Conservation (phyloP, 2,888 invertebrate genomes). For the Hydrotaea cyrtoneurina region DNA sequence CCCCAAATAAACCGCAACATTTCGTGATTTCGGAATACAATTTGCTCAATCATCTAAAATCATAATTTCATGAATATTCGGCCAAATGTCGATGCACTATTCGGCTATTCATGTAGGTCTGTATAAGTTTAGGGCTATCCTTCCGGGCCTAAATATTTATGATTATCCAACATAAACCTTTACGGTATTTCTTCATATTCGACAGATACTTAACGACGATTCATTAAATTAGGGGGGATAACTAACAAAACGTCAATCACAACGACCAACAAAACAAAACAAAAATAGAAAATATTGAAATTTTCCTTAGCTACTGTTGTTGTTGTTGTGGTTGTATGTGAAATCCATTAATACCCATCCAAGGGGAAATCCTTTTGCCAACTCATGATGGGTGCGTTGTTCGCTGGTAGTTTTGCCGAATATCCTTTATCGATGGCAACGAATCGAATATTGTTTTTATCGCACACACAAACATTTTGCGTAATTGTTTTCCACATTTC, state of each 20-base stretch:
- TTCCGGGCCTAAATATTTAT: background rate
- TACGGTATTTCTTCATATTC: background rate
- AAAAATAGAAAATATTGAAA: background rate
- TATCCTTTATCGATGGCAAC: conserved; percentile 1
- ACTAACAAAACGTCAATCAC: conserved; percentile 35
- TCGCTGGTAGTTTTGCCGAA: background rate
- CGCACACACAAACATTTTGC: conserved; percentile 46
- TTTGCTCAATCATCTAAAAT: conserved; percentile 7
- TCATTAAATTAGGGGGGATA: conserved; percentile 23
- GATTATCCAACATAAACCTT: conserved; percentile 19
- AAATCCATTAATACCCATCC: conserved; percentile 17
- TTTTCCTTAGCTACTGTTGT: background rate
- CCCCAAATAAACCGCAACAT: background rate
- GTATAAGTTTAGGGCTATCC: background rate
- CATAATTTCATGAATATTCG: background rate
- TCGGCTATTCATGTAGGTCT: background rate
- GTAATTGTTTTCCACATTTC: conserved; percentile 37
- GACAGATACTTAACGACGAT: conserved; percentile 20
- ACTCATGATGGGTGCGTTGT: conserved; percentile 51
- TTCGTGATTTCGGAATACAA: background rate
- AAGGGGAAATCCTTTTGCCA: conserved; percentile 52
- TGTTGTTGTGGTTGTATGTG: background rate
- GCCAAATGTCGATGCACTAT: background rate
- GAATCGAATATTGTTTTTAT: conserved; percentile 10
- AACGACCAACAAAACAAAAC: conserved; percentile 24